phyloP scores from a whole-genome alignment of 2,797 vertebrate genomes.

The Lacerta viridis region DNA sequence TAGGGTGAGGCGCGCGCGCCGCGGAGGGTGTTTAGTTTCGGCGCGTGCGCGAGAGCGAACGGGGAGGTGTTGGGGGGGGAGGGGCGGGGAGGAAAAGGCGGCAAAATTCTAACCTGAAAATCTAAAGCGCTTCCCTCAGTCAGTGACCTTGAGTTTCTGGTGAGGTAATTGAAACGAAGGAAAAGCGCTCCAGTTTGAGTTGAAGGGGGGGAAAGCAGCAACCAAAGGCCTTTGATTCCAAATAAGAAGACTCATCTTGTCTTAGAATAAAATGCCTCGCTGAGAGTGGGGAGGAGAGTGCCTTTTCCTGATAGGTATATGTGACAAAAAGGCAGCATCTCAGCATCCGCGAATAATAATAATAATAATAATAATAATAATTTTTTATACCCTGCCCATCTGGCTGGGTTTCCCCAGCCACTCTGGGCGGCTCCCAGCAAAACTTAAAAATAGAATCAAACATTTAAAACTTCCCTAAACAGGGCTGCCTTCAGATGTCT shows the following conservation, averaged over 20 bases:
- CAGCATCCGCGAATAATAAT: neutral
- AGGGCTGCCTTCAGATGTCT: too few relatives aligned
- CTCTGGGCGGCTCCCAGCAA: too few relatives aligned
- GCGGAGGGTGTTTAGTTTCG: neutral
- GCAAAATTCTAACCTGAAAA: neutral
- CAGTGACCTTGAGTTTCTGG: too few relatives aligned
- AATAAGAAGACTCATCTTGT: too few relatives aligned
- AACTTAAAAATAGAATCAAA: too few relatives aligned
- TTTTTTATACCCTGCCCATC: too few relatives aligned
- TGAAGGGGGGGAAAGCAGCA: accelerated
- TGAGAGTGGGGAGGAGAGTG: too few relatives aligned
- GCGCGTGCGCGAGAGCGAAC: neutral
- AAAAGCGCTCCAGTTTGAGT: neutral
- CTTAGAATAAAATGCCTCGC: too few relatives aligned
- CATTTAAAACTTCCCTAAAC: too few relatives aligned
- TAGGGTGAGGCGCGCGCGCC: neutral
- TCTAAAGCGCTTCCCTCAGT: neutral
- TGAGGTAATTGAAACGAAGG: neutral
- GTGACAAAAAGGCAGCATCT: neutral
- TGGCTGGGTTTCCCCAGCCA: too few relatives aligned
- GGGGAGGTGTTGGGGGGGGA: neutral
- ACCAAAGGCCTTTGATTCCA: neutral
- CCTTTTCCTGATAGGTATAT: neutral
- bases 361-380: too few relatives aligned
- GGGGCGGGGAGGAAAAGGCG: neutral